Evolutionary conservation across 2,113 vertebrate genomes (phyloP).

Genomic region (Casuarius casuarius): DNA sequence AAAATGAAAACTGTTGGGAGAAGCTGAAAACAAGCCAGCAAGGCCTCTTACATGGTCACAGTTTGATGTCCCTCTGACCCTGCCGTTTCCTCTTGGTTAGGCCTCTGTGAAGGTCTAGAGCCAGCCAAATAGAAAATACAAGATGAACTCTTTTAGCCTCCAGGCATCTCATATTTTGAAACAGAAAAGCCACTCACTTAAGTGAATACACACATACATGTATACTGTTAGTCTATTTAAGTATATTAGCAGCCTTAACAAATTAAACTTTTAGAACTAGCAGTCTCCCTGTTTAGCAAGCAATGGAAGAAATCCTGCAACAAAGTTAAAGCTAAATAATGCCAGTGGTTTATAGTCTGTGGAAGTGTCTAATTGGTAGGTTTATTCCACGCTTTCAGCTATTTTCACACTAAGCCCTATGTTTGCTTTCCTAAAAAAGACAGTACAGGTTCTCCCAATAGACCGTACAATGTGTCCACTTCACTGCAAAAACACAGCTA

Average conservation of each 20-base stretch:
- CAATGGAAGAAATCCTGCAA: neutral
- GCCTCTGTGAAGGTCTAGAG: neutral
- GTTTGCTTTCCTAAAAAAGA: conserved; percentile 4
- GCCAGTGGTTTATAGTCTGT: neutral
- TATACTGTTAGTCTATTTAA: neutral
- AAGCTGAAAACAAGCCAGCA: neutral
- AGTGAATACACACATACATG: neutral
- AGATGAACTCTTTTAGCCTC: neutral
- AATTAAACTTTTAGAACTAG: neutral
- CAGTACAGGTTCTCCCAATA: neutral
- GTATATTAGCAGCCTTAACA: neutral
- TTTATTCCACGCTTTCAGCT: neutral
- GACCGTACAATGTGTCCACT: rapidly evolving
- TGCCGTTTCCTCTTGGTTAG: neutral
- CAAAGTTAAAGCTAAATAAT: neutral
- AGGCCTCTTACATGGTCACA: neutral
- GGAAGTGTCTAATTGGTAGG: neutral
- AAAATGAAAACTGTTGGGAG: neutral
- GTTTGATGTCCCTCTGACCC: rapidly evolving
- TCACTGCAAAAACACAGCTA: neutral
- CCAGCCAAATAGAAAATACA: neutral
- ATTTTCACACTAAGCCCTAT: neutral
- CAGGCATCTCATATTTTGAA: neutral
- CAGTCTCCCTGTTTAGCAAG: neutral
- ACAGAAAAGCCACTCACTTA: neutral